Conservation (phyloP, 2,113 vertebrate species). For the Clinocottus analis region DNA sequence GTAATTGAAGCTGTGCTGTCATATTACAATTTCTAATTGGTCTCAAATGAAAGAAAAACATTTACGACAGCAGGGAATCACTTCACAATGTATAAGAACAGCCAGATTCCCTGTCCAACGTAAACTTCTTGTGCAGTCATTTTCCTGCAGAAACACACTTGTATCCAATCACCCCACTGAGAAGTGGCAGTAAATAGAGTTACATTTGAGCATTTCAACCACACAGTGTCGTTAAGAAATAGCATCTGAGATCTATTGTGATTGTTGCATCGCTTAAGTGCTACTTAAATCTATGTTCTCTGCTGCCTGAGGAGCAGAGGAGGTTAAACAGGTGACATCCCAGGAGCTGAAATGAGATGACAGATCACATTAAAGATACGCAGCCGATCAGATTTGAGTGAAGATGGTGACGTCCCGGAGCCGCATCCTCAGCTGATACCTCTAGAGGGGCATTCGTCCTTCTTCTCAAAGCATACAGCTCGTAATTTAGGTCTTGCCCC, state of each 20-base stretch:
- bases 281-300: conserved; percentile 41
- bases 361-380: conserved; percentile 55
- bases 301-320: conserved; percentile 31
- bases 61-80: conserved; percentile 43
- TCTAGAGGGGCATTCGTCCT: conserved; percentile 45
- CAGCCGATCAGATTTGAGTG: conserved; percentile 43
- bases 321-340: conserved; percentile 36
- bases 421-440: conserved; percentile 16
- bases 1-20: conserved; percentile 73
- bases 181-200: conserved; percentile 15
- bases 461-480: conserved; percentile 23
- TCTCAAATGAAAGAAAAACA: conserved; percentile 65
- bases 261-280: conserved; percentile 8
- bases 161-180: neutral
- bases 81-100: conserved; percentile 65
- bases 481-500: conserved; percentile 30
- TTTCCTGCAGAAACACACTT: conserved; percentile 9
- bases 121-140: conserved; percentile 20
- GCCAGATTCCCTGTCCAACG: conserved; percentile 42
- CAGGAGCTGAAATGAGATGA: conserved; percentile 50
- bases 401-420: conserved; percentile 21
- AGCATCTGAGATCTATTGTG: conserved; percentile 10
- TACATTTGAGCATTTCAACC: conserved; percentile 18
- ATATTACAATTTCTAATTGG: conserved; percentile 73
- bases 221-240: neutral